Percentiles rank a stretch among this genome's conserved stretches.
phyloP scores from a whole-genome alignment of 92 coral and sea anemone species.

The Plumapathes pennacea region DNA sequence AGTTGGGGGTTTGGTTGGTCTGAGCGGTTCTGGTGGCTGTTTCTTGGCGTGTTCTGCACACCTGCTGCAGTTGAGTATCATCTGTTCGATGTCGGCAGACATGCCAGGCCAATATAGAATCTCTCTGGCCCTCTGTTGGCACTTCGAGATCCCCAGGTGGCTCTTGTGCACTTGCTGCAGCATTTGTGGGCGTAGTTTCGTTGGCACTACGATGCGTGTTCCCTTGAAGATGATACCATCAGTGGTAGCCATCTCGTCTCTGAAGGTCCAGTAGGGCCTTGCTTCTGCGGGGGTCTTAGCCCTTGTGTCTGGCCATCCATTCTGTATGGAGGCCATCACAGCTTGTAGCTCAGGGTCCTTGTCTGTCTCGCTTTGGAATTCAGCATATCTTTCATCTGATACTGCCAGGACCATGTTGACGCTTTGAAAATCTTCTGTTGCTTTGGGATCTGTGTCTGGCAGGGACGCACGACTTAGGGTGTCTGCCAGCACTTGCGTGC shows the following conservation, averaged over 20 bases:
- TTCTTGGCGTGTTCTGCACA: constrained; percentile 10
- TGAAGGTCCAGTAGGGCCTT: constrained; percentile 15
- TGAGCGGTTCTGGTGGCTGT: constrained; percentile 7
- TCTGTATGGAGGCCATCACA: neutral
- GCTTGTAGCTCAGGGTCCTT: constrained; percentile 10
- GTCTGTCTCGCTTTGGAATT: neutral
- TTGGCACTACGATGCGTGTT: constrained; percentile 1
- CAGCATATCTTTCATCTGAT: neutral
- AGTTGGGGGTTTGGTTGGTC: constrained; percentile 8
- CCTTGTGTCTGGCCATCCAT: constrained; percentile 10
- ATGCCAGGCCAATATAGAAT: constrained; percentile 13
- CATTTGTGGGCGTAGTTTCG: constrained; percentile 13
- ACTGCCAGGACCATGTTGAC: neutral
- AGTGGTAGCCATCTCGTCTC: constrained; percentile 8
- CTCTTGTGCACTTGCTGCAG: constrained; percentile 18
- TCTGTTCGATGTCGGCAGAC: constrained; percentile 6
- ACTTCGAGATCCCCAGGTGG: constrained; percentile 12
- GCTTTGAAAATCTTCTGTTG: neutral
- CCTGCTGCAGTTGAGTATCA: constrained; percentile 7
- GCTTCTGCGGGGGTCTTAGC: neutral
- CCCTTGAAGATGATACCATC: constrained; percentile 15
- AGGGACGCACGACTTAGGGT: constrained; percentile 6
- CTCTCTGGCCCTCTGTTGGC: constrained; percentile 16
- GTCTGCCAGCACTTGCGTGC: constrained; percentile 10
- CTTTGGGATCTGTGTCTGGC: neutral